Conservation (phyloP, 2,797 vertebrate genomes). For the Phyllotis vaccarum region DNA sequence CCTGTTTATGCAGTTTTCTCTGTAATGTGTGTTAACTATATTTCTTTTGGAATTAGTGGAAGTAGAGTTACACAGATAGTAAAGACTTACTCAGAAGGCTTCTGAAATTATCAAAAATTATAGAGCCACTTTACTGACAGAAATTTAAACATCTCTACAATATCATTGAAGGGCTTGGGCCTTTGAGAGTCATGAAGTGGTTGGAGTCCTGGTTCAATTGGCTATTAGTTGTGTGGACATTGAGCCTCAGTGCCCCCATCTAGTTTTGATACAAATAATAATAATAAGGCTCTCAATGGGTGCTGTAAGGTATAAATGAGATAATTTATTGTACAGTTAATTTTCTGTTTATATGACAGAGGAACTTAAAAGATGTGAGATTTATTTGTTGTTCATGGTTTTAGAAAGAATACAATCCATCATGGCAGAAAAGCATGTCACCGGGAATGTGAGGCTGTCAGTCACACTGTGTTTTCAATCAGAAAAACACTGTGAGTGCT, state of each 20-base stretch:
- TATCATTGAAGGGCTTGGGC: neutral
- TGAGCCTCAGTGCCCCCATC: neutral
- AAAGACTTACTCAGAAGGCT: slow-evolving; percentile 11
- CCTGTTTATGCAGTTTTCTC: neutral
- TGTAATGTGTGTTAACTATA: neutral
- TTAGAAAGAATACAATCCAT: too few species aligned
- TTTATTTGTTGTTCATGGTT: neutral
- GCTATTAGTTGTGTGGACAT: neutral
- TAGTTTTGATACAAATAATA: neutral
- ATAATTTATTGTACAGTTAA: neutral
- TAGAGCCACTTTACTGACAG: neutral
- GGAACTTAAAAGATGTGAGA: neutral
- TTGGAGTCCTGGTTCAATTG: neutral
- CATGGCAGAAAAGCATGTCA: neutral
- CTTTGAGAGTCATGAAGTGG: neutral
- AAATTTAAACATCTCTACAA: neutral
- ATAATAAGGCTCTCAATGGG: neutral
- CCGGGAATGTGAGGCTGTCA: neutral
- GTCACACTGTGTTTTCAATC: neutral
- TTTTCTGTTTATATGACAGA: neutral
- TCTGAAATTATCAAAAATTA: slow-evolving; percentile 21
- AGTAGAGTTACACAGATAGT: slow-evolving; percentile 1
- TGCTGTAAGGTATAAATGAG: neutral
- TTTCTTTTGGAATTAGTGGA: neutral
- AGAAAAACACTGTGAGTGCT: neutral